Conservation (phyloP, 1,140 invertebrate species). For the Tetramorium parvispinum region DNA sequence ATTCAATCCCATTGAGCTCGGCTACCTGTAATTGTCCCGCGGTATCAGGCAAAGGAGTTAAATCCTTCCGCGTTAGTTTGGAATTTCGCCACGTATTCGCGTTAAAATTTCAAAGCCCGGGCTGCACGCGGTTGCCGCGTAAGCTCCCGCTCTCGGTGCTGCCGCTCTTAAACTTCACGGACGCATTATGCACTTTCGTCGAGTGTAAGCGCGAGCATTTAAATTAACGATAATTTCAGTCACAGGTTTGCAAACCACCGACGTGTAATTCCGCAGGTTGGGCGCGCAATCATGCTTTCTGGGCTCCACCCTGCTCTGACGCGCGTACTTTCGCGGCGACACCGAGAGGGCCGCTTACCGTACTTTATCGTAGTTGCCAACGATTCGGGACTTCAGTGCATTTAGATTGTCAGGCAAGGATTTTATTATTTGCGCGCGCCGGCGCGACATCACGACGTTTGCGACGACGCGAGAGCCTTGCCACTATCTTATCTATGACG, state of each 20-base stretch:
- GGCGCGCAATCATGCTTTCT: conserved; percentile 52
- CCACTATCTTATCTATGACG: neutral
- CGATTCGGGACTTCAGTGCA: neutral
- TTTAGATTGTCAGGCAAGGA: conserved; percentile 30
- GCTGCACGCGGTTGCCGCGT: conserved; percentile 53
- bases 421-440: conserved; percentile 46
- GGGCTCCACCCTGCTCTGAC: conserved; percentile 18
- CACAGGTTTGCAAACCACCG: conserved; percentile 56
- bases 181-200: conserved; percentile 59
- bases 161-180: conserved; percentile 70
- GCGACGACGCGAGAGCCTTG: neutral
- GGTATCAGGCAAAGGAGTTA: conserved; percentile 64
- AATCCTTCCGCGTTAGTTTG: conserved; percentile 76
- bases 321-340: conserved; percentile 40
- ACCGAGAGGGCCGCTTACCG: conserved; percentile 42
- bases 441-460: too few species aligned
- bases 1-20: conserved; percentile 64
- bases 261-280: conserved; percentile 52
- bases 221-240: conserved; percentile 75
- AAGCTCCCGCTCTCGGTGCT: conserved; percentile 59
- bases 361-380: conserved; percentile 43
- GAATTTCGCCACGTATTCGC: conserved; percentile 75
- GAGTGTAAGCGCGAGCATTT: conserved; percentile 74
- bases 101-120: conserved; percentile 75
- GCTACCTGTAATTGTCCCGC: conserved; percentile 62